Conservation (phyloP, 1,140 invertebrate genomes). For the Hycleus phaleratus region DNA sequence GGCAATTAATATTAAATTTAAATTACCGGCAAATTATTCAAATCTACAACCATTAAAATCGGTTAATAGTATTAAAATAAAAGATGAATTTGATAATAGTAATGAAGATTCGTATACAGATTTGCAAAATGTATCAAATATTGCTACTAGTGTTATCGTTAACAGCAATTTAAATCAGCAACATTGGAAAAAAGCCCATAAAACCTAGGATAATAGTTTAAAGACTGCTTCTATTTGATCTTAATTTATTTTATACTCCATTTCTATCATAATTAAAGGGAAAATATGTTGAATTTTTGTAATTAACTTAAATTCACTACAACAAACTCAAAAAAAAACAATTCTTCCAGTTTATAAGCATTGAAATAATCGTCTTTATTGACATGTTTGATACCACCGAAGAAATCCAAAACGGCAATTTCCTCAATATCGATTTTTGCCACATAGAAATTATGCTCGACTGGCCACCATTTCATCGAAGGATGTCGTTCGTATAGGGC, state of each 20-base stretch:
- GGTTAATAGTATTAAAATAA: background rate
- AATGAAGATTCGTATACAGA: constrained; percentile 17
- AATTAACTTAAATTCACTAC: background rate
- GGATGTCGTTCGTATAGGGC: constrained; percentile 65
- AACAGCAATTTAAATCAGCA: constrained; percentile 25
- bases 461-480: constrained; percentile 32
- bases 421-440: constrained; percentile 63
- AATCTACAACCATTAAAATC: constrained; percentile 13
- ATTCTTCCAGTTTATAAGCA: constrained; percentile 1
- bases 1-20: constrained; percentile 40
- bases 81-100: background rate
- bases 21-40: constrained; percentile 35
- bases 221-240: background rate
- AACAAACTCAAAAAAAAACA: background rate
- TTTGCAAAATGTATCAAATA: constrained; percentile 13
- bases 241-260: background rate
- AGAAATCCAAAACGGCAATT: constrained; percentile 65
- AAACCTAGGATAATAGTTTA: constrained; percentile 13
- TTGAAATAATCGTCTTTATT: constrained; percentile 29
- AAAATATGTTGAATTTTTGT: too few relatives aligned
- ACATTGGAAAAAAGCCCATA: constrained; percentile 33
- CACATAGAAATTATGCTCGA: constrained; percentile 61
- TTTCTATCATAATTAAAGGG: too few relatives aligned
- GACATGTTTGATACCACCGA: constrained; percentile 65
- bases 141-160: constrained; percentile 32